These are phyloP conservation scores for Onychomys leucogaster DNA, from an alignment of 2,797 vertebrate species.

Conservation along the genomic window DNA sequence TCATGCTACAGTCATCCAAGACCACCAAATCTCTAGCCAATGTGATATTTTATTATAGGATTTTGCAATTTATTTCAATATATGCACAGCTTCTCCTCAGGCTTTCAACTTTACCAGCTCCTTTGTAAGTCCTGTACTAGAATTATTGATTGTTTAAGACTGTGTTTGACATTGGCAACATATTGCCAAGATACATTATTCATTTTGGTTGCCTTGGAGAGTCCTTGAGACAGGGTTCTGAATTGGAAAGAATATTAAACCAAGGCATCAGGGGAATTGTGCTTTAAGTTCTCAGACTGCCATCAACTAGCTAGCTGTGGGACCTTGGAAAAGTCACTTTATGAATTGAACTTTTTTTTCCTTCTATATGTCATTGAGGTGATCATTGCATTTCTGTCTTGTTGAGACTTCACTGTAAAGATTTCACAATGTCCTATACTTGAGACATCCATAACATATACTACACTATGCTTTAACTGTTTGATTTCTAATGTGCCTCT, in stretches of 20 bases:
- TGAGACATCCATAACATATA: not conserved
- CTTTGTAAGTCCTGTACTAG: conserved; percentile 4
- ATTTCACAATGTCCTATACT: conserved; percentile 1
- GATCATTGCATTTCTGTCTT: not conserved
- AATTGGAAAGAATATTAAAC: conserved; percentile 32
- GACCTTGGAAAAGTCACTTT: conserved; percentile 34
- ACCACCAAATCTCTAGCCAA: not conserved
- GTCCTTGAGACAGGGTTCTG: not conserved
- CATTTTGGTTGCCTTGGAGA: conserved; percentile 50
- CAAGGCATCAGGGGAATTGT: not conserved
- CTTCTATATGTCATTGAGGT: conserved; percentile 3
- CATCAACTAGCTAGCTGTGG: not conserved
- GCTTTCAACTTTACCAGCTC: not conserved
- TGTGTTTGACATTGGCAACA: not conserved
- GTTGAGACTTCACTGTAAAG: not conserved
- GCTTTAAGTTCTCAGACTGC: conserved; percentile 33
- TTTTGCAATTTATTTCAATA: conserved; percentile 16
- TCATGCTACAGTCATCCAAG: not conserved
- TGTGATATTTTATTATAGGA: conserved; percentile 18
- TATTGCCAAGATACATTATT: conserved; percentile 15
- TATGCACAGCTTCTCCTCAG: not conserved
- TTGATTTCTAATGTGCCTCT: not conserved
- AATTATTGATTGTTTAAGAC: conserved; percentile 14
- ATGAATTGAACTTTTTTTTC: conserved; percentile 46
- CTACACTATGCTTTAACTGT: not conserved